Base-by-base conservation (phyloP, 2,797 vertebrate genomes). In the Sphenodon punctatus region DNA sequence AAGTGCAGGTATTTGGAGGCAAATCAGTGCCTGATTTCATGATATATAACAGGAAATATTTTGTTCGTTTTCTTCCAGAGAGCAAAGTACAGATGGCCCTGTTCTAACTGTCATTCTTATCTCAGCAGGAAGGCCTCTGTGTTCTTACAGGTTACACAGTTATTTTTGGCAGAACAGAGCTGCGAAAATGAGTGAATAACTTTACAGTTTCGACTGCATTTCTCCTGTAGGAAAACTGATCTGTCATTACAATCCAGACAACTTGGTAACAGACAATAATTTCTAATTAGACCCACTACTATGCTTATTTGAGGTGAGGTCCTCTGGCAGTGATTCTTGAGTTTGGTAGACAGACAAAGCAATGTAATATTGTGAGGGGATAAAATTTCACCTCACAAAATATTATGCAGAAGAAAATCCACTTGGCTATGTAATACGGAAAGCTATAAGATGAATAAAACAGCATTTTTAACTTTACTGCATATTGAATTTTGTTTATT, bases 41-140 rank as follows among this genome's bases (percentile, higher is more conserved):
- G 65, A 30, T 5, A 2, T 3, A 0, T 43, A 25, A 55, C 36
- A 4, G 10, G 22, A 84, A n/a, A 73, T 3, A 82, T 4, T 32
- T 8, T 61, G 16, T 73, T 78, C 6, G 64, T 56, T 64, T 43
- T 23, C 19, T 66, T 75, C 58, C 53, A 17, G 41, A 76, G 20
- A 84, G 22, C 48, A 48, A 64, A 76, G 61, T 43, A 82, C 41
- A 76, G 61, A 75, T 43, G 42, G 91, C 63, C 51, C 46, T 84
- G 78, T 59, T 87, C 39, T 75, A 83, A 78, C 55, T 84, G 86
- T 9, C 32, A 25, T 25, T 6, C 77, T 84, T 71, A 39, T 63
- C 67, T 84, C 78, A 88, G 67, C 67, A 81, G n/a, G 89, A 92
- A 68, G 58, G 42, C 32, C 66, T 88, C 56, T 77, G 36, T 80